These are phyloP conservation scores for Saimiri boliviensis DNA, from an alignment of 2,113 vertebrate genomes.

Conservation along the genomic window DNA sequence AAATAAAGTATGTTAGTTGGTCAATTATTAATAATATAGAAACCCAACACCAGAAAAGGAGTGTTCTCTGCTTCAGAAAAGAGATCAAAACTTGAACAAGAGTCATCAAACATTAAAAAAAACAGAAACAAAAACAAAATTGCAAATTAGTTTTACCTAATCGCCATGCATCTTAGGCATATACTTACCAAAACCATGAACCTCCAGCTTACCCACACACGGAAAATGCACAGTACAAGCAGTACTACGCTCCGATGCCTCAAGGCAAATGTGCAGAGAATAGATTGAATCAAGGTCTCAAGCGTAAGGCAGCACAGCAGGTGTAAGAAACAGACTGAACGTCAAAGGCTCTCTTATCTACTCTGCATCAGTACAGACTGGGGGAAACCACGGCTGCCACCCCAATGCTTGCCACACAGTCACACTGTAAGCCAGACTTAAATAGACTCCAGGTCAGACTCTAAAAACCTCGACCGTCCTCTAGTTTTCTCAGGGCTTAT, in stretches of 20 bases:
- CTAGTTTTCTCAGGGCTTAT: not conserved
- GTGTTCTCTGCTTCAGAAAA: conserved; percentile 74
- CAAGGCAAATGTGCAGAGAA: conserved; percentile 87
- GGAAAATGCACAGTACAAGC: conserved; percentile 86
- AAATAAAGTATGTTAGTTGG: conserved; percentile 64
- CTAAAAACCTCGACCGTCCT: not conserved
- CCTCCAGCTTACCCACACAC: conserved; percentile 87
- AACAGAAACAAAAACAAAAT: conserved; percentile 35
- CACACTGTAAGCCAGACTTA: not conserved
- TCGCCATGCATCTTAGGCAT: conserved; percentile 78
- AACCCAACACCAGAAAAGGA: conserved; percentile 76
- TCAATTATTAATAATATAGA: conserved; percentile 71
- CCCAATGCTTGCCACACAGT: not conserved
- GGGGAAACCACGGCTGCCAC: not conserved
- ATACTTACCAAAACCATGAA: conserved; percentile 88
- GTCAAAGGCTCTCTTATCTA: conserved; percentile 68
- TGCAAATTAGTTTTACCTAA: conserved; percentile 80
- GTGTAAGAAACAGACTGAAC: conserved; percentile 79
- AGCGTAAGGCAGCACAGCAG: conserved; percentile 80
- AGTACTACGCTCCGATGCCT: conserved; percentile 87
- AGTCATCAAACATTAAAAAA: conserved; percentile 51
- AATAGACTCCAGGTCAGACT: not conserved
- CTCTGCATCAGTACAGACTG: conserved; percentile 67
- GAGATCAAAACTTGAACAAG: conserved; percentile 72
- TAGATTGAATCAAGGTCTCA: conserved; percentile 86